Evolutionary conservation across 2,888 invertebrate species (phyloP).

Genomic region (Acanthosepion esculentum): DNA sequence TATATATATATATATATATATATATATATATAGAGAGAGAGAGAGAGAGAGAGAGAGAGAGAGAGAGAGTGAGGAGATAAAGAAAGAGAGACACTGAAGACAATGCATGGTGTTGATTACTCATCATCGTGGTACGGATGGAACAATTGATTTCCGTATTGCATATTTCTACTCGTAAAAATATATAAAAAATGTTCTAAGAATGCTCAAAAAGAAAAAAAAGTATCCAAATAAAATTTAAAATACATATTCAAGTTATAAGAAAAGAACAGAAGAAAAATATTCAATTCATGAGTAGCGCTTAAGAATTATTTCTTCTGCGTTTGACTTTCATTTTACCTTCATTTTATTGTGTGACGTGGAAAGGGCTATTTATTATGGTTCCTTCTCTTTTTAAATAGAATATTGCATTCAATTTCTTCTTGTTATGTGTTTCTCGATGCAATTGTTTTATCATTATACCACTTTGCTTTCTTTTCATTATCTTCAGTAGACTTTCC

Average conservation of each 20-base stretch:
- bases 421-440: background rate
- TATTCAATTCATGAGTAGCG: background rate
- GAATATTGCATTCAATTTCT: background rate
- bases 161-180: background rate
- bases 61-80: too few species aligned
- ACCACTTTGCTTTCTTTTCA: background rate
- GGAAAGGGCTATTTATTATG: background rate
- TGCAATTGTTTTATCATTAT: slow-evolving; percentile 33
- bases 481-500: background rate
- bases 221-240: too few species aligned
- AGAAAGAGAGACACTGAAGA: background rate
- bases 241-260: background rate
- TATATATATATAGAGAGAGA: too few species aligned
- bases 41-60: background rate
- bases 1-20: too few species aligned
- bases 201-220: too few species aligned
- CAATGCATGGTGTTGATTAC: background rate
- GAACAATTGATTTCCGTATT: background rate
- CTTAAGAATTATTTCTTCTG: background rate
- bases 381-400: background rate
- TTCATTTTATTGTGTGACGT: background rate
- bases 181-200: too few species aligned
- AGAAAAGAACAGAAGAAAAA: background rate
- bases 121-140: background rate
- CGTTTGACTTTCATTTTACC: background rate